A percentile compares a stretch with the other conserved stretches of the same genome.
phyloP scores from a whole-genome alignment of 2,888 invertebrate species.

The Nemotelus nigrinus region DNA sequence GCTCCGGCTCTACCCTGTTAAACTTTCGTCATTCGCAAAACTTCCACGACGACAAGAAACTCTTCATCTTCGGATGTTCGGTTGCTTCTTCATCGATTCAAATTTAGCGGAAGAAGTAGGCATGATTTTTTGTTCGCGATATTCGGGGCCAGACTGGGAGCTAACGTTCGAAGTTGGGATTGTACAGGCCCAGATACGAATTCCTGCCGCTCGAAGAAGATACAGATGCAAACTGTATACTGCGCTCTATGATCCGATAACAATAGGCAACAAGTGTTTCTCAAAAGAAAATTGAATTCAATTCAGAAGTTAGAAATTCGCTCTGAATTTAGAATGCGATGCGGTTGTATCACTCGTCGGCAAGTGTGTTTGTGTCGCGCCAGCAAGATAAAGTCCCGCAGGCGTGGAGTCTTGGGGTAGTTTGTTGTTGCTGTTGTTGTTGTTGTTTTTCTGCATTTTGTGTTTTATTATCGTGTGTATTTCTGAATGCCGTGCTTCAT shows the following conservation, averaged over 20 bases:
- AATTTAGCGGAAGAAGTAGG: conserved; percentile 4
- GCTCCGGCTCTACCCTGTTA: too few relatives aligned
- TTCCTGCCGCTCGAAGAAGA: too few relatives aligned
- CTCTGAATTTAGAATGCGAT: conserved; percentile 33
- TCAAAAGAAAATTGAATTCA: conserved; percentile 17
- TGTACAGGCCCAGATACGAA: too few relatives aligned
- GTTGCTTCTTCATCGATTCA: background rate
- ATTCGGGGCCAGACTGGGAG: too few relatives aligned
- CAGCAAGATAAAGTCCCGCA: too few relatives aligned
- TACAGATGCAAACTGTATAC: too few relatives aligned
- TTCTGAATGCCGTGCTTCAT: background rate
- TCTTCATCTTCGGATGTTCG: too few relatives aligned
- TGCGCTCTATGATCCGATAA: conserved; percentile 24
- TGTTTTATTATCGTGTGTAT: background rate
- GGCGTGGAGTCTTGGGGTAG: background rate
- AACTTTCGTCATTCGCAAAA: too few relatives aligned
- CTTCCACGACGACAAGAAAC: too few relatives aligned
- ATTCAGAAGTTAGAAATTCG: conserved; percentile 26
- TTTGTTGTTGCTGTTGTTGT: conserved; percentile 5
- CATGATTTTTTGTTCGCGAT: background rate
- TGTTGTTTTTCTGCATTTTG: background rate
- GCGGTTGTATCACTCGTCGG: background rate
- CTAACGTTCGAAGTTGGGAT: too few relatives aligned
- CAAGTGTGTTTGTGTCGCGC: background rate
- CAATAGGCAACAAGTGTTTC: conserved; percentile 28